Percentiles rank a stretch among this genome's conserved stretches.
Conservation (phyloP, 2,888 invertebrate genomes). For the Melanotus villosus region DNA sequence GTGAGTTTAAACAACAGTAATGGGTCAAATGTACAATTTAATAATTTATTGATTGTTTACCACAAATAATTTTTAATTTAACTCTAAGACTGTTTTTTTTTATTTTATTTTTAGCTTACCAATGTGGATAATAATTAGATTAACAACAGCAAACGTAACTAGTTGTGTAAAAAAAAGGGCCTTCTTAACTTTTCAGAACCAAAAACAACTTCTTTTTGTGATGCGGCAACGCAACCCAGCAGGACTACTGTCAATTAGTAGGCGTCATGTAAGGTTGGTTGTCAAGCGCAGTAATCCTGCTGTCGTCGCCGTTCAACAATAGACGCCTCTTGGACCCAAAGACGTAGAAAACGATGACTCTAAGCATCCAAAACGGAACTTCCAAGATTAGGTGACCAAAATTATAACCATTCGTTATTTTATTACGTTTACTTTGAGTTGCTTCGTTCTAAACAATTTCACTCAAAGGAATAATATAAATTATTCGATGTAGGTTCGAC, state of each 20-base stretch:
- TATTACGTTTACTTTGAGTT: background rate
- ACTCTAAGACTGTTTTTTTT: no score
- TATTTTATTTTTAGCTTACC: constrained; percentile 16
- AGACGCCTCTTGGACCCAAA: constrained; percentile 43
- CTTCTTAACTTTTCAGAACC: constrained; percentile 22
- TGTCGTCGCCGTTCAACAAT: constrained; percentile 45
- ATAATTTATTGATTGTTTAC: no score
- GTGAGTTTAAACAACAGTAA: no score
- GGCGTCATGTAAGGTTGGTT: constrained; percentile 46
- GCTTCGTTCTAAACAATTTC: constrained; percentile 12
- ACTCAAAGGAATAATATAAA: constrained; percentile 9
- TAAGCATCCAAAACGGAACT: background rate
- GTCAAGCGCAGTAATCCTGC: constrained; percentile 49
- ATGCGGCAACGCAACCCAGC: constrained; percentile 43
- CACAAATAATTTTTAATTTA: no score
- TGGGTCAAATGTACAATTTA: no score
- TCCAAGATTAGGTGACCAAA: background rate
- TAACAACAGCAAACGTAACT: no score
- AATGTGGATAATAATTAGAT: constrained; percentile 33
- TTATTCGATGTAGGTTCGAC: constrained; percentile 1
- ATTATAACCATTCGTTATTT: constrained; percentile 24
- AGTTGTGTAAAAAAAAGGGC: no score
- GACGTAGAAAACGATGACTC: constrained; percentile 39
- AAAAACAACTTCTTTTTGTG: constrained; percentile 31
- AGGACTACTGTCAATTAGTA: constrained; percentile 52